Conservation (phyloP, 2,888 invertebrate species). For the Lumbricus terrestris region DNA sequence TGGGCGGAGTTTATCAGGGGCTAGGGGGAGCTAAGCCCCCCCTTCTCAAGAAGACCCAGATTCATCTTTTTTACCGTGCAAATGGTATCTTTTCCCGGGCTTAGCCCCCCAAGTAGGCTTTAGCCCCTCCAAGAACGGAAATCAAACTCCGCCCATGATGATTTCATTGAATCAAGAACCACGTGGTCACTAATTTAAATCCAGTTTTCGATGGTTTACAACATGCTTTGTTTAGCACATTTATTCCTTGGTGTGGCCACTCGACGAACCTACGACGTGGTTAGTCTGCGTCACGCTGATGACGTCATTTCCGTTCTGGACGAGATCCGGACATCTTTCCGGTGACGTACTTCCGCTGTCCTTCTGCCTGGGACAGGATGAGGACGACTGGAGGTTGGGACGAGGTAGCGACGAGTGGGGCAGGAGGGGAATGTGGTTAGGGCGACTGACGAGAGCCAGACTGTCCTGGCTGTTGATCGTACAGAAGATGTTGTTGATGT, state of each 20-base stretch:
- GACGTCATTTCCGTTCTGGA: background rate
- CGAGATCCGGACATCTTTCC: background rate
- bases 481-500: slow-evolving; percentile 50
- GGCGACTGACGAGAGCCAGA: slow-evolving; percentile 23
- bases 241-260: background rate
- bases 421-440: slow-evolving; percentile 6
- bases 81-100: too few species aligned
- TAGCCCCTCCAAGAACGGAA: too few species aligned
- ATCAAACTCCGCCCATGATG: too few species aligned
- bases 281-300: background rate
- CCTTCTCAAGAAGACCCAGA: too few species aligned
- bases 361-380: background rate
- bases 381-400: background rate
- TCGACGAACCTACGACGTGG: background rate
- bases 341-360: slow-evolving; percentile 3
- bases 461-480: slow-evolving; percentile 47
- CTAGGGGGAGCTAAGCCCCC: too few species aligned
- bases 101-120: too few species aligned
- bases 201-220: background rate
- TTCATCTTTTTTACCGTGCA: too few species aligned
- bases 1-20: too few species aligned
- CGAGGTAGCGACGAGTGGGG: slow-evolving; percentile 39
- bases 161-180: background rate
- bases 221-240: background rate
- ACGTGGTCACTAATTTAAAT: background rate